A percentile compares a stretch with the other conserved stretches of the same genome.
Conservation (phyloP, 2,797 vertebrate genomes). For the Sebastes matsubarae region DNA sequence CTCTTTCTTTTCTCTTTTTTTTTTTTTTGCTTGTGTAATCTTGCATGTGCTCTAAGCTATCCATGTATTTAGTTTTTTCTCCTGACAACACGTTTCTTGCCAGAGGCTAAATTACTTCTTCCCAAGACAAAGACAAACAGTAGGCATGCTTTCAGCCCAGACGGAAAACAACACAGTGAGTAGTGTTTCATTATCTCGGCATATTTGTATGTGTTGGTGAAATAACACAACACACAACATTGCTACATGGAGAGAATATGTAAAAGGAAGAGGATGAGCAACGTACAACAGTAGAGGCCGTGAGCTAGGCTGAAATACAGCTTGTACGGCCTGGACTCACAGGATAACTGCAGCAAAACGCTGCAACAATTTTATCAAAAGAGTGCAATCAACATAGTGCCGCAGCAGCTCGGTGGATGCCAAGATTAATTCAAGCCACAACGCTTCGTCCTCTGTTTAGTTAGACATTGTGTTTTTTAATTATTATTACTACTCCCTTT, state of each 20-base stretch:
- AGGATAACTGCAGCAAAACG: conserved; percentile 12
- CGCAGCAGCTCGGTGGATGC: conserved; percentile 1
- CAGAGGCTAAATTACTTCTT: conserved; percentile 38
- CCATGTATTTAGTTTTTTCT: conserved; percentile 26
- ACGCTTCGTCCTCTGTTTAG: neutral
- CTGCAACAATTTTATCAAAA: neutral
- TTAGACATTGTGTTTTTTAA: conserved; percentile 2
- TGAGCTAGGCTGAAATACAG: neutral
- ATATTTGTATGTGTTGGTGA: neutral
- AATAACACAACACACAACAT: neutral
- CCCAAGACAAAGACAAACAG: conserved; percentile 38
- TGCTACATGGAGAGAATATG: neutral
- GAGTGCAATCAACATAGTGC: conserved; percentile 15
- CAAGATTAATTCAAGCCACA: conserved; percentile 27
- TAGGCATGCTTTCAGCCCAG: neutral
- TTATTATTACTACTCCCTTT: neutral
- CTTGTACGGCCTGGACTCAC: neutral
- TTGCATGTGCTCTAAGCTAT: neutral
- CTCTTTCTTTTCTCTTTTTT: neutral
- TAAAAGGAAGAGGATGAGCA: neutral
- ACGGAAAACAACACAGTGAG: neutral
- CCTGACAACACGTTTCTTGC: conserved; percentile 21
- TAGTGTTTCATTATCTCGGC: conserved; percentile 9
- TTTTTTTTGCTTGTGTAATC: neutral
- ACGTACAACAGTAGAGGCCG: neutral